A percentile compares a stretch with the other conserved stretches of the same genome.
phyloP scores from a whole-genome alignment of 35 echinoderm and acorn worm species.

The Amphiura filiformis region DNA sequence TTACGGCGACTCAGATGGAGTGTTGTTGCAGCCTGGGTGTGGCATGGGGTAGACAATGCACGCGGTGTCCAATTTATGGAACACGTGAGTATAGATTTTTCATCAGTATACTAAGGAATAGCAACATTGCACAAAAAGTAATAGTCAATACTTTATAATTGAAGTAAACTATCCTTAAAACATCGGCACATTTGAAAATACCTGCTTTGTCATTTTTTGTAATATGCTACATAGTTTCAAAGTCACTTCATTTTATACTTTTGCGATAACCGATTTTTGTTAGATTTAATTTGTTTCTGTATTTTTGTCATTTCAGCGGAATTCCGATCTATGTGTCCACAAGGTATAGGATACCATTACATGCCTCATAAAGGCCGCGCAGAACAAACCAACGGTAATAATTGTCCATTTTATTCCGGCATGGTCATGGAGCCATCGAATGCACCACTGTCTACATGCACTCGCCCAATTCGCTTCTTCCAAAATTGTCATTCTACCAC shows the following conservation, averaged over 20 bases:
- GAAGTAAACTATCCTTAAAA: too few species aligned
- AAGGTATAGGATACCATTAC: conserved; percentile 91
- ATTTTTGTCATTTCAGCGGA: conserved; percentile 57
- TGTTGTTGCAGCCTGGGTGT: conserved; percentile 89
- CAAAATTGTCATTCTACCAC: neutral
- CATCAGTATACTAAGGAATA: too few species aligned
- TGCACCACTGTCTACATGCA: neutral
- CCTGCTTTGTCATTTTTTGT: too few species aligned
- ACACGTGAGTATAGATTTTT: conserved; percentile 57
- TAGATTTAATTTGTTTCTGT: conserved; percentile 1
- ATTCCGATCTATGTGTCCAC: conserved; percentile 88
- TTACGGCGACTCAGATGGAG: conserved; percentile 69
- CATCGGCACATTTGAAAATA: too few species aligned
- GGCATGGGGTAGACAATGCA: conserved; percentile 81
- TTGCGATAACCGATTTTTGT: too few species aligned
- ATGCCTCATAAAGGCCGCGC: conserved; percentile 10
- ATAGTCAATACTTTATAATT: too few species aligned
- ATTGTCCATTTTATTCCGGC: conserved; percentile 34
- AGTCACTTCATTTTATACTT: too few species aligned
- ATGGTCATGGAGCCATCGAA: neutral
- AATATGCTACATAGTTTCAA: too few species aligned
- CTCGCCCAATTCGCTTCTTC: neutral
- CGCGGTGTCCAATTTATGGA: conserved; percentile 52
- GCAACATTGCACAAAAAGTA: too few species aligned
- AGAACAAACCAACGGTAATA: conserved; percentile 50